phyloP scores from a whole-genome alignment of 2,888 invertebrate genomes.

The Ennomos fuscantarius region DNA sequence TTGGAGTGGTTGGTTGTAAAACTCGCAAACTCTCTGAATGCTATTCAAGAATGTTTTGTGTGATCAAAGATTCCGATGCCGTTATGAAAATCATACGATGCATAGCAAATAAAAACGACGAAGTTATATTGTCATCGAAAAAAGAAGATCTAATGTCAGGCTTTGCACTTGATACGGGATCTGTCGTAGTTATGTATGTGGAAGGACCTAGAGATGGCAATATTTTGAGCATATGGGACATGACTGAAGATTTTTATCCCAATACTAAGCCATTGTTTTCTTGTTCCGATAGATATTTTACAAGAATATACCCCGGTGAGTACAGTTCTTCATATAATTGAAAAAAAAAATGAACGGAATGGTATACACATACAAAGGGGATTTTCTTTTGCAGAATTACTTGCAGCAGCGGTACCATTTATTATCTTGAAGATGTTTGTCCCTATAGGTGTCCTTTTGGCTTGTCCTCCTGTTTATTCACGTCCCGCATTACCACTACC shows the following conservation, averaged over 20 bases:
- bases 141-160: conserved; percentile 61
- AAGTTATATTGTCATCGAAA: conserved; percentile 33
- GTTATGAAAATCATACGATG: conserved; percentile 49
- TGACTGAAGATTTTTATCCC: conserved; percentile 60
- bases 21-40: conserved; percentile 42
- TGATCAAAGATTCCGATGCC: conserved; percentile 48
- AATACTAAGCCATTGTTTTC: conserved; percentile 61
- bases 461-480: conserved; percentile 68
- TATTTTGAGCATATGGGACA: conserved; percentile 66
- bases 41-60: conserved; percentile 66
- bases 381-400: conserved; percentile 50
- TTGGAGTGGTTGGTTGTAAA: conserved; percentile 72
- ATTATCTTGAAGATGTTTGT: conserved; percentile 67
- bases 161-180: conserved; percentile 69
- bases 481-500: conserved; percentile 70
- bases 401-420: conserved; percentile 59
- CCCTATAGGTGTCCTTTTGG: conserved; percentile 61
- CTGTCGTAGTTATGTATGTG: conserved; percentile 58
- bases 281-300: conserved; percentile 57
- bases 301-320: conserved; percentile 68
- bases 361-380: no score
- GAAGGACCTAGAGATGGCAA: conserved; percentile 69
- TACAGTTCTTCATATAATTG: not conserved
- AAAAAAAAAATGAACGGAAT: not conserved
- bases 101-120: conserved; percentile 61